phyloP scores from a whole-genome alignment of 2,888 invertebrate species.

The Nephrotoma appendiculata region DNA sequence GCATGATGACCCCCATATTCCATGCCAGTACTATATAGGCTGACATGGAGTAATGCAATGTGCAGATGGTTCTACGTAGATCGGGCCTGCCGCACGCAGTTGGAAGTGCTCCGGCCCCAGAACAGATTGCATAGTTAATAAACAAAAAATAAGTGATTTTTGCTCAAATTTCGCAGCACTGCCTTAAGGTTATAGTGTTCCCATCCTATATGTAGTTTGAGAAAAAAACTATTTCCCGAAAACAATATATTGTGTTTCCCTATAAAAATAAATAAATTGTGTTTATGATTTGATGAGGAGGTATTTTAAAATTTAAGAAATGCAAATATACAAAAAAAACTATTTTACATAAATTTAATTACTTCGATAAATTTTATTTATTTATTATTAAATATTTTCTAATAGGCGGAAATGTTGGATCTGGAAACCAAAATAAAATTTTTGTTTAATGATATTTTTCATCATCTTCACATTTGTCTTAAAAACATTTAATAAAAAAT shows the following conservation, averaged over 20 bases:
- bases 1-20: no score
- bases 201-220: neutral
- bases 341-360: neutral
- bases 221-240: neutral
- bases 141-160: no score
- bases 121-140: no score
- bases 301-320: neutral
- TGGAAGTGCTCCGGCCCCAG: no score
- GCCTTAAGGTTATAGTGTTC: no score
- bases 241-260: no score
- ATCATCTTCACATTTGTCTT: neutral
- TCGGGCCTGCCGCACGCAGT: no score
- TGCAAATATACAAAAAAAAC: neutral
- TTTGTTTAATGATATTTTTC: neutral
- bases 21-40: no score
- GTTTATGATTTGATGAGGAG: neutral
- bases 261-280: neutral
- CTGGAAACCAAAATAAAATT: neutral
- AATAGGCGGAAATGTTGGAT: neutral
- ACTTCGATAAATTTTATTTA: neutral
- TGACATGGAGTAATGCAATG: no score
- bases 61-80: no score
- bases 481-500: neutral
- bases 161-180: no score
- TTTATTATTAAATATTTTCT: neutral